Evolutionary conservation across 2,113 vertebrate species (phyloP).

Genomic region (Erpornis zantholeuca): DNA sequence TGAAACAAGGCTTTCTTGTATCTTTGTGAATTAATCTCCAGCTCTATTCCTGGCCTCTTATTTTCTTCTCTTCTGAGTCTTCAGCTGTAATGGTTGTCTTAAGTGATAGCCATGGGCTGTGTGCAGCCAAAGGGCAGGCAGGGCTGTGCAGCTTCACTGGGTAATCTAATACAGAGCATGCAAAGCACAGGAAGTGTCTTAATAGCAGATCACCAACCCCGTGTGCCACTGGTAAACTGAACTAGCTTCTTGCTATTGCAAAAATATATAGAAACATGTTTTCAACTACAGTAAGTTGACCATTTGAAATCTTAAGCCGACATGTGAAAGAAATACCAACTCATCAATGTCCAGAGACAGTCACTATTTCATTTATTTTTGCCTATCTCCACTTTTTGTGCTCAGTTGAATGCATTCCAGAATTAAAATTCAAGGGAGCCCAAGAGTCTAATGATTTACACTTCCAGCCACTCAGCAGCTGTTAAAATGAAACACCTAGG

Average conservation of each 20-base stretch:
- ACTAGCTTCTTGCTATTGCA: background rate
- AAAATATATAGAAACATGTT: background rate
- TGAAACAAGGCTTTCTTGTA: background rate
- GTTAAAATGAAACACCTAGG: background rate
- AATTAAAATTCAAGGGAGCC: background rate
- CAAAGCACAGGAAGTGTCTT: background rate
- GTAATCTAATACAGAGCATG: background rate
- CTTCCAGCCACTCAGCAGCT: background rate
- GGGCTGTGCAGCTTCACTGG: background rate
- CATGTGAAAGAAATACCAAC: background rate
- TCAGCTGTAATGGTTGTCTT: background rate
- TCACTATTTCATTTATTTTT: background rate
- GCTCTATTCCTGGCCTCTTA: background rate
- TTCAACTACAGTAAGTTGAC: background rate
- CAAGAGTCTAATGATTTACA: background rate
- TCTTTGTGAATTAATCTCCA: background rate
- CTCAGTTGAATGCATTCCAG: background rate
- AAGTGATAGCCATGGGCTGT: background rate
- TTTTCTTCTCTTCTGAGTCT: background rate
- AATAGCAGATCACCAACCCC: background rate
- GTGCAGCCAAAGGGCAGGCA: background rate
- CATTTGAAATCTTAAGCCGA: background rate
- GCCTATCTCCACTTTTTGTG: background rate
- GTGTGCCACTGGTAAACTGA: background rate
- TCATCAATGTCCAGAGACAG: background rate